Percentiles rank a stretch among this genome's conserved stretches.
These are phyloP conservation scores for Coelopa pilipes DNA, from an alignment of 2,888 invertebrate genomes.

Conservation along the genomic window DNA sequence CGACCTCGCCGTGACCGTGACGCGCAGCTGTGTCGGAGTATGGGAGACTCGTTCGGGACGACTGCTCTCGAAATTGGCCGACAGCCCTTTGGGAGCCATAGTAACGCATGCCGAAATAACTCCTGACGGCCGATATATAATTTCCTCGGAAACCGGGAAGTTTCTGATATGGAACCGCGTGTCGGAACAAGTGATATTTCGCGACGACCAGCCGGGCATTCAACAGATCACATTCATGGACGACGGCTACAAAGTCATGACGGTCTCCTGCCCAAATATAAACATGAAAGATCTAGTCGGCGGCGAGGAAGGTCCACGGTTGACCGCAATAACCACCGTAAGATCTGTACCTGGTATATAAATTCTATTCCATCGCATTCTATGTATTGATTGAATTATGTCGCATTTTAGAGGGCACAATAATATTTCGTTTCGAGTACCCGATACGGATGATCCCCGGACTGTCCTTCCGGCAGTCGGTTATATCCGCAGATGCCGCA, in stretches of 20 bases:
- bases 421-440: conserved; percentile 84
- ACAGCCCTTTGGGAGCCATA: conserved; percentile 92
- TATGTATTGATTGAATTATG: neutral
- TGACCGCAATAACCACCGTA: conserved; percentile 75
- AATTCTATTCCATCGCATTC: neutral
- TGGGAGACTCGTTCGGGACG: conserved; percentile 92
- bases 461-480: conserved; percentile 78
- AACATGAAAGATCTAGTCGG: conserved; percentile 68
- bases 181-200: conserved; percentile 74
- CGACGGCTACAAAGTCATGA: conserved; percentile 64
- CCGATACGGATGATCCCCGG: conserved; percentile 79
- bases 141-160: conserved; percentile 93
- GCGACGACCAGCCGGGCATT: conserved; percentile 79
- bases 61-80: conserved; percentile 86
- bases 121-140: conserved; percentile 82
- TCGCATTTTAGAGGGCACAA: conserved; percentile 73
- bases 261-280: conserved; percentile 65
- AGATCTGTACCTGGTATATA: conserved; percentile 77
- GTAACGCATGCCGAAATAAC: conserved; percentile 93
- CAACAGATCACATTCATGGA: conserved; percentile 67
- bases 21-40: conserved; percentile 92
- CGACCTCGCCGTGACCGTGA: conserved; percentile 89
- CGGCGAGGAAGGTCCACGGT: conserved; percentile 65
- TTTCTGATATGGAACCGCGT: conserved; percentile 88
- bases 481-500: conserved; percentile 84